Base-by-base conservation (phyloP, 2,888 invertebrate genomes). In the Panopea generosa region DNA sequence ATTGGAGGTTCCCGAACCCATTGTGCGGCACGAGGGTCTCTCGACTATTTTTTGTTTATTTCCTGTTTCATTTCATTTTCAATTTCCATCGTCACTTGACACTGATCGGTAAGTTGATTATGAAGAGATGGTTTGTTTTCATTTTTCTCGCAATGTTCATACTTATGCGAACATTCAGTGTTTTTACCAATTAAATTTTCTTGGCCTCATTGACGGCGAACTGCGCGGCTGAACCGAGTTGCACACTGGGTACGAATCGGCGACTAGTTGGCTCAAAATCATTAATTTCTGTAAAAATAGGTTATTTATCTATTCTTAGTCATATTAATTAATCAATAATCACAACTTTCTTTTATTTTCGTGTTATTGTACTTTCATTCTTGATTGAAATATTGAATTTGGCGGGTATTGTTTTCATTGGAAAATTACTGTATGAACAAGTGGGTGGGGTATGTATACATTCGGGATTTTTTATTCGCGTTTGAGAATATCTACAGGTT, bases 1-100 rank as follows among this genome's bases (percentile, higher is more conserved):
- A 60, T 84, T 85, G 79, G 53, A 76, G 80, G 70, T 70, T 80
- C 80, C 78, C 78, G 72, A 78, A 75, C 61, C 71, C 78, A 82
- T 82, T 82, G 77, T 78, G 61, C 62, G 56, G 68, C 61, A 71
- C 47, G 74, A 67, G 72, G 75, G 60, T 59, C 40, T 50, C 47
- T 40, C 43, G 55, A 24, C 49, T 18, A 24, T 59, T 66, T 22
- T 9, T 52, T 26, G 24, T 52, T 52, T 52, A 52, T 40, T n/a
- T 45, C 45, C 45, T 45, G 20, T 45, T 45, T 45, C 20, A 20
- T 16, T 4, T 9, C 16, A 45, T 45, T 18, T 45, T 45, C 45
- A 6, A 16, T 9, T 45, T 9, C 3, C 3, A 45, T 9, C 20
- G 16, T 18, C 45, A 16, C 4, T 18, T 45, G 3, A 6, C 16